Evolutionary conservation across 2,888 invertebrate genomes (phyloP).

Genomic region (Himalopsyche japonica): DNA sequence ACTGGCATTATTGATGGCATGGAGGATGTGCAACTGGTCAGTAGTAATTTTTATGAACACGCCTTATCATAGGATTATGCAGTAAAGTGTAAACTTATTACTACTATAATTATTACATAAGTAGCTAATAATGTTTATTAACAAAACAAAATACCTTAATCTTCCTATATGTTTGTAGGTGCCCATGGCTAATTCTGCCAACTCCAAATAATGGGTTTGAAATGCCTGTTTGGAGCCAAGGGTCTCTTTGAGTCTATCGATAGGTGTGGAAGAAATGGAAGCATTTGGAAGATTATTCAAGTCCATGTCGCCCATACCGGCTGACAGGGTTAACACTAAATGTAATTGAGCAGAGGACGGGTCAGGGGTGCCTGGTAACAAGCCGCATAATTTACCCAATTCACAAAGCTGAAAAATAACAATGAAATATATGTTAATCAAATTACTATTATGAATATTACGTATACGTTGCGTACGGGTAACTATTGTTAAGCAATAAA

Average conservation of each 20-base stretch:
- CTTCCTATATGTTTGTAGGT: constrained; percentile 93
- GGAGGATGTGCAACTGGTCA: too few relatives aligned
- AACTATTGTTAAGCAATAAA: too few relatives aligned
- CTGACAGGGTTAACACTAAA: constrained; percentile 84
- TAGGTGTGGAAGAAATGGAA: constrained; percentile 60
- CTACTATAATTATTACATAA: too few relatives aligned
- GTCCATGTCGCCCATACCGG: constrained; percentile 85
- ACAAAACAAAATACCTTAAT: constrained; percentile 50
- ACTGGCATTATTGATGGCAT: too few relatives aligned
- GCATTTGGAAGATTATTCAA: constrained; percentile 44
- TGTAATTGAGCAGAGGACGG: constrained; percentile 89
- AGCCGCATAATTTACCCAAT: constrained; percentile 86
- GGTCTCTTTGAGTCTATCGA: constrained; percentile 86
- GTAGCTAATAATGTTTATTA: too few relatives aligned
- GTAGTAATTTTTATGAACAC: too few relatives aligned
- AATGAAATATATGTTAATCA: background rate
- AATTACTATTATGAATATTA: too few relatives aligned
- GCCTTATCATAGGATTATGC: too few relatives aligned
- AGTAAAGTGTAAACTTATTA: too few relatives aligned
- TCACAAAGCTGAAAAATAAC: constrained; percentile 67
- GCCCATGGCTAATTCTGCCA: constrained; percentile 93
- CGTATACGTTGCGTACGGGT: too few relatives aligned
- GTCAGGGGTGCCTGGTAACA: constrained; percentile 77
- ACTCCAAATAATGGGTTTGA: constrained; percentile 86
- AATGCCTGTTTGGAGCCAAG: constrained; percentile 88